These are phyloP conservation scores for Calyptommatus sinebrachiatus DNA, from an alignment of 2,113 vertebrate species.

Conservation along the genomic window DNA sequence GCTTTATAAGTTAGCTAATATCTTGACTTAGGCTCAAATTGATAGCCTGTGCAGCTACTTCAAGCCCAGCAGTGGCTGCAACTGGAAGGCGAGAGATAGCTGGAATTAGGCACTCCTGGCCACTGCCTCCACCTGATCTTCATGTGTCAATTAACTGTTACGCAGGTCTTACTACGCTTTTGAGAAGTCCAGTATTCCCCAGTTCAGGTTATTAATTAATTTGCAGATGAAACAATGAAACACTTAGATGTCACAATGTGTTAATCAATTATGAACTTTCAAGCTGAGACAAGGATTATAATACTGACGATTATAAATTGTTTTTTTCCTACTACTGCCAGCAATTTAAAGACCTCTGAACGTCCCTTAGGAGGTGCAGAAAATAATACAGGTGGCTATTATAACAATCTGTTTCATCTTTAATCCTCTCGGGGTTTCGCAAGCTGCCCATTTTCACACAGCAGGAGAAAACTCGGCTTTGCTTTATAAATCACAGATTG, in stretches of 20 bases:
- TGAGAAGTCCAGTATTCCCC: conserved; percentile 1
- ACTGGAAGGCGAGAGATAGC: no score
- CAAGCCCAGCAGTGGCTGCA: no score
- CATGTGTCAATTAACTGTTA: background rate
- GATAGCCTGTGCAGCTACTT: no score
- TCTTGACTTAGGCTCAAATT: no score
- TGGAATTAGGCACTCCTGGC: no score
- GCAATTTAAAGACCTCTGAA: background rate
- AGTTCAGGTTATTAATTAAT: conserved; percentile 41
- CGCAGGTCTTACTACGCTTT: rapidly evolving
- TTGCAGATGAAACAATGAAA: conserved; percentile 37
- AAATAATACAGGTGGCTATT: background rate
- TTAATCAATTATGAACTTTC: conserved; percentile 40
- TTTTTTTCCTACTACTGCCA: background rate
- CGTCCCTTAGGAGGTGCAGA: background rate
- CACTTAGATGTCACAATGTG: conserved; percentile 18
- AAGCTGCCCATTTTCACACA: background rate
- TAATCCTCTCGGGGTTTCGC: no score
- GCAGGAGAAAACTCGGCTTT: background rate
- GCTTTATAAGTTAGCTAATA: no score
- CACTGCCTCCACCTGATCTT: no score
- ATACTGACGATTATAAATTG: background rate
- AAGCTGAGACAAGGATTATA: background rate
- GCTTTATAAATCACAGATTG: background rate
- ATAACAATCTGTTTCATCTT: background rate